Evolutionary conservation across 2,113 vertebrate genomes (phyloP).

Genomic region (Cryptomyrus ogoouensis): DNA sequence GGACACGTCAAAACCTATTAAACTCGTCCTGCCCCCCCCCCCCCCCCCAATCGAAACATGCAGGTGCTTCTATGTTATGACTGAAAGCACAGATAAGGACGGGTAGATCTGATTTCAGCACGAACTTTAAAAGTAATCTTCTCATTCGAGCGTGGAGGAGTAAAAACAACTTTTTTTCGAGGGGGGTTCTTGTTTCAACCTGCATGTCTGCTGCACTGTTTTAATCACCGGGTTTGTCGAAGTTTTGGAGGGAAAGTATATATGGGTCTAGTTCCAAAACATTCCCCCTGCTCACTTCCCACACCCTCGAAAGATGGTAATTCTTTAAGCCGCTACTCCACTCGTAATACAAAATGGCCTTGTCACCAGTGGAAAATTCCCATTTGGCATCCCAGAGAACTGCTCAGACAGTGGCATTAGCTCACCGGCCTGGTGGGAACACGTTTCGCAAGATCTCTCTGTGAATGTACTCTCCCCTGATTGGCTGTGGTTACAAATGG

Average conservation of each 20-base stretch:
- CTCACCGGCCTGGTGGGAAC: neutral
- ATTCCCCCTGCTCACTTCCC: neutral
- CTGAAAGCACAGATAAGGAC: slow-evolving; percentile 1
- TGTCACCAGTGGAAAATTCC: slow-evolving; percentile 7
- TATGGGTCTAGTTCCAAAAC: neutral
- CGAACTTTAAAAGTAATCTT: neutral
- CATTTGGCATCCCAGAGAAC: slow-evolving; percentile 4
- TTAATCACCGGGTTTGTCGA: neutral
- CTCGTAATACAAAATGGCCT: slow-evolving; percentile 6
- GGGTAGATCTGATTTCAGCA: neutral
- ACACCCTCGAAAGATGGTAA: neutral
- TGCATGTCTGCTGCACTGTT: neutral
- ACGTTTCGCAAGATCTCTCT: neutral
- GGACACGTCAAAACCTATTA: neutral
- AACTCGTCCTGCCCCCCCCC: neutral
- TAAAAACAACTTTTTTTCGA: neutral
- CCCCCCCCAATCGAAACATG: neutral
- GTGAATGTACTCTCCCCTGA: neutral
- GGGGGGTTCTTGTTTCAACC: neutral
- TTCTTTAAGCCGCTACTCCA: neutral
- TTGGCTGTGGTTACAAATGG: neutral
- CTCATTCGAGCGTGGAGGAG: neutral
- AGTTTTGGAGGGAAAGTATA: neutral
- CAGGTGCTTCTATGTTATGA: neutral
- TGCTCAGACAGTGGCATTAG: neutral